Evolutionary conservation across 2,797 vertebrate species (phyloP), one percentile per base, ranked within the genome.

Genomic region (Austrolebias charrua): DNA sequence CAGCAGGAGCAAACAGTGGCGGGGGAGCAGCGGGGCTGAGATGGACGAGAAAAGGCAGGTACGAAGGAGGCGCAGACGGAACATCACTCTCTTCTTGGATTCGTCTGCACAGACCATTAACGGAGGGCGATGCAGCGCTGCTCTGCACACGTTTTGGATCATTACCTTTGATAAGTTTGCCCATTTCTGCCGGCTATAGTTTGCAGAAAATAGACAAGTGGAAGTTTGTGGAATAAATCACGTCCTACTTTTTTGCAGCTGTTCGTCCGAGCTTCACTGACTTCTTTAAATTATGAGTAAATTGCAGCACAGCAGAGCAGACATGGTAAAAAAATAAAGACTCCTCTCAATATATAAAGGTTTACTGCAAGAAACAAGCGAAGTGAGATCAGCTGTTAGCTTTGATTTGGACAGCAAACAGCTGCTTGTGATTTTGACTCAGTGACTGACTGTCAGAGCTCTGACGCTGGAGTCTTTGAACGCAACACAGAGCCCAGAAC

Each of bases 1-100:
- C 52, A 45, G 70, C 52, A 45, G 55, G 63, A 76, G 66, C 78
- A 76, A 80, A 88, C 71, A 73, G 81, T 60, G 31, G 40, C 20
- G 3, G 29, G 63, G 69, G 68, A 80, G 77, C 60, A 73, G 75
- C 71, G 49, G 78, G 70, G 60, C 33, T 42, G 76, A 72, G 76
- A 63, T 42, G 48, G 55, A 63, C 60, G 63, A 56, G 55, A 60
- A 73, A 77, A 76, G 58, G 58, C 62, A 60, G 69, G 74, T 72
- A 81, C 56, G 50, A 24, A 73, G 68, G 60, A 76, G 46, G 66
- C 13, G 49, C 55, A 29, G 53, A 60, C 11, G 33, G 67, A 74
- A 15, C 60, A 64, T 47, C 50, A 11, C 20, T 8, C 62, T 42
- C 33, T 9, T 73, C 47, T 31, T 3, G 56, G 38, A 29, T 40